Conservation (phyloP, 2,797 vertebrate species). For the Xenopus petersii region DNA sequence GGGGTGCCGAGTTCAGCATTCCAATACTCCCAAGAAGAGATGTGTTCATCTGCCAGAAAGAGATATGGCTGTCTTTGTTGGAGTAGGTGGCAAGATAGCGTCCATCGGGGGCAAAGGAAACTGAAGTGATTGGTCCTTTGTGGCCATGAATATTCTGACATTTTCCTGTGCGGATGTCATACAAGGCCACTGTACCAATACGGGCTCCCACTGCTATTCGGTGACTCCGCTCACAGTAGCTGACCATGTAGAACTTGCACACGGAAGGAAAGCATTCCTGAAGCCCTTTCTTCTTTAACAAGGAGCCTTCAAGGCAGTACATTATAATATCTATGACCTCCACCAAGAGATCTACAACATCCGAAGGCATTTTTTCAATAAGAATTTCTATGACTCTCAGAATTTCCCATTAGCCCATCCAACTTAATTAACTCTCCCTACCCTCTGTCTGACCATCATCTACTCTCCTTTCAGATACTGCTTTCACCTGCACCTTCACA, state of each 20-base stretch:
- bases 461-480: no score
- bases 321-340: slow-evolving; percentile 99
- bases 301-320: slow-evolving; percentile 93
- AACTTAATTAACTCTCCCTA: no score
- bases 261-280: slow-evolving; percentile 93
- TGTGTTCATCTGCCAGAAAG: slow-evolving; percentile 98
- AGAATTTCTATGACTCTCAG: slow-evolving; percentile 91
- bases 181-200: slow-evolving; percentile 89
- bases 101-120: slow-evolving; percentile 91
- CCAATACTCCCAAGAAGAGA: slow-evolving; percentile 92
- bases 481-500: no score
- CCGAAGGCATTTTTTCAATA: slow-evolving; percentile 93
- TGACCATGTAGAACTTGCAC: slow-evolving; percentile 98
- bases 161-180: slow-evolving; percentile 95
- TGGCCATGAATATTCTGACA: slow-evolving; percentile 96
- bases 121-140: slow-evolving; percentile 88
- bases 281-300: slow-evolving; percentile 94
- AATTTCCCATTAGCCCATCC: no score
- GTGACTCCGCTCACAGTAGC: slow-evolving; percentile 91
- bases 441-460: no score
- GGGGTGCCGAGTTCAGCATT: slow-evolving; percentile 92
- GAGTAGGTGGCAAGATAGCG: slow-evolving; percentile 94
- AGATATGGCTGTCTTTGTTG: slow-evolving; percentile 91
- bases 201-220: slow-evolving; percentile 92
- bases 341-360: slow-evolving; percentile 90